Evolutionary conservation across 2,888 invertebrate genomes (phyloP), one percentile per base, ranked within the genome.

Genomic region (Euclidia mi): DNA sequence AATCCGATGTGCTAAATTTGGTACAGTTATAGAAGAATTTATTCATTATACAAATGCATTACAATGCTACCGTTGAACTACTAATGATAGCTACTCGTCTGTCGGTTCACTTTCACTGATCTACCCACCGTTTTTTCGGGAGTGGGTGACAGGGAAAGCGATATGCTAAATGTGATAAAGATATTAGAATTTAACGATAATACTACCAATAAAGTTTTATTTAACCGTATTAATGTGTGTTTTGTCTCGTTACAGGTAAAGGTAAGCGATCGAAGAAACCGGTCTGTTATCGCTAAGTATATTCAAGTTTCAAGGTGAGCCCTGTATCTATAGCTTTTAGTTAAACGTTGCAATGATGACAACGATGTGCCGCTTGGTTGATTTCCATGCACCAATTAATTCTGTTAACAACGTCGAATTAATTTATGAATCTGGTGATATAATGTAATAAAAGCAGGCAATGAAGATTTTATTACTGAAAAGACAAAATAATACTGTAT

Each of bases 181-280:
- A 72, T 65, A 61, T 73, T 77, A 64, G 63, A 61, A 65, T 77
- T 68, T 45, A 58, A 43, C 45, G 10, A 14, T 58, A 58, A 53
- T 57, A 47, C 38, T 42, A 12, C 10, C 42, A 50, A 56, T 50
- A 57, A 41, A 37, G 15, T 45, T 41, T 49, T 28, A 41, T 47
- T 45, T 38, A 59, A 50, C 11, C 34, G 52, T 64, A 60, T 65
- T 76, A 74, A 81, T 57, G 31, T 38, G 58, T 55, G 44, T 46
- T 58, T 70, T 78, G 70, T 81, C 69, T 73, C 75, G 75, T 91
- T 87, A 47, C 91, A 93, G 93, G 93, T 89, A 92, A 92, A 93
- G 92, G 92, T 93, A 88, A 90, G 90, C 71, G 61, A 60, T 55
- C 32, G 2, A 56, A 35, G 28, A 31, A 60, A 60, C 55, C 25